Conservation (phyloP, 2,888 invertebrate species). For the Stenichneumon culpator region DNA sequence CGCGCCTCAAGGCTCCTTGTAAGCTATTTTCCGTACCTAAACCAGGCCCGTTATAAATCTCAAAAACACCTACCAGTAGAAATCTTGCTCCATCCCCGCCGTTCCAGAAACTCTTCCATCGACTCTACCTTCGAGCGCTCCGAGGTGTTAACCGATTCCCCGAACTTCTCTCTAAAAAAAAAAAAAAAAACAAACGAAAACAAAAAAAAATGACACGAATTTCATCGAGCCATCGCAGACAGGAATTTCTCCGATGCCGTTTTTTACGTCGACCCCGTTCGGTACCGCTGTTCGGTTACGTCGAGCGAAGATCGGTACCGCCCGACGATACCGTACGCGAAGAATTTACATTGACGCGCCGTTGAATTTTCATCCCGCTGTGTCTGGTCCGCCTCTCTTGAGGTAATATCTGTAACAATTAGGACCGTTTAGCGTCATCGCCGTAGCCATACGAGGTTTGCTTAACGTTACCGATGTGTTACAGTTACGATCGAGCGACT, state of each 20-base stretch:
- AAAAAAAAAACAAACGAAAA: slow-evolving; percentile 10
- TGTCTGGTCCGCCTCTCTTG: slow-evolving; percentile 30
- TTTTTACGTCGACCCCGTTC: not conserved
- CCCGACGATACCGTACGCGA: no score
- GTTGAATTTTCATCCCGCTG: not conserved
- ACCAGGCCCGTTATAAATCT: no score
- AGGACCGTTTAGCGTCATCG: slow-evolving; percentile 78
- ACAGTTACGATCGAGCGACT: slow-evolving; percentile 81
- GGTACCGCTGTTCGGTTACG: no score
- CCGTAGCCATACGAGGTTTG: slow-evolving; percentile 71
- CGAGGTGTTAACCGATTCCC: slow-evolving; percentile 44
- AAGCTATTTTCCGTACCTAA: no score
- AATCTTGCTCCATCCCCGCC: not conserved
- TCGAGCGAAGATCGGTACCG: no score
- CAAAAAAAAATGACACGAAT: slow-evolving; percentile 12
- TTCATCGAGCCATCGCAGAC: slow-evolving; percentile 3
- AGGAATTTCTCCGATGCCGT: not conserved
- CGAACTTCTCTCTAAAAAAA: slow-evolving; percentile 13
- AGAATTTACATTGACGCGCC: no score
- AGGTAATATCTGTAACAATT: slow-evolving; percentile 81
- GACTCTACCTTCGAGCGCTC: not conserved
- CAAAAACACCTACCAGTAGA: not conserved
- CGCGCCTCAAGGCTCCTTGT: no score
- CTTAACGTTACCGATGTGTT: slow-evolving; percentile 83
- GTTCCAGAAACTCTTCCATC: not conserved